phyloP scores from a whole-genome alignment of 2,888 invertebrate genomes.

The Dinocampus coccinellae region DNA sequence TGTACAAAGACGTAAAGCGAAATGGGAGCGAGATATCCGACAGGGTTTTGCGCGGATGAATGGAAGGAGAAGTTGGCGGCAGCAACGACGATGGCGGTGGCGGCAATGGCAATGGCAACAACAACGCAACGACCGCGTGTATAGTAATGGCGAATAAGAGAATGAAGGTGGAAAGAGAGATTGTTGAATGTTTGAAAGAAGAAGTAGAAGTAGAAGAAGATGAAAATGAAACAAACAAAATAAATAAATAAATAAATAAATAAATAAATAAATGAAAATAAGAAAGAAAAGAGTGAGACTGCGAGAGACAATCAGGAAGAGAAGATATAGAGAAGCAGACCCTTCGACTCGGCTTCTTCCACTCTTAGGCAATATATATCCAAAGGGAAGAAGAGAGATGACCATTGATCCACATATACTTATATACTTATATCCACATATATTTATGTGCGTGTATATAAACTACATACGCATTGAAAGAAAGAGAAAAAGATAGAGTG shows the following conservation, averaged over 20 bases:
- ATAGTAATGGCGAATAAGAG: too few species aligned
- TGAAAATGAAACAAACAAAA: too few species aligned
- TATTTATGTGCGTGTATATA: constrained; percentile 20
- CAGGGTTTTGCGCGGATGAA: constrained; percentile 44
- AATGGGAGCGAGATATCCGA: constrained; percentile 64
- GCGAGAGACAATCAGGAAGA: constrained; percentile 37
- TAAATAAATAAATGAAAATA: constrained; percentile 14
- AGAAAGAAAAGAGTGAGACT: constrained; percentile 36
- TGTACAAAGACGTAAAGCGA: constrained; percentile 63
- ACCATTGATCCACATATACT: constrained; percentile 36
- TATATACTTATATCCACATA: constrained; percentile 2
- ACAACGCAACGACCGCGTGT: background rate
- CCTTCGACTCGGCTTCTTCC: constrained; percentile 2
- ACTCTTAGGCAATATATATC: background rate
- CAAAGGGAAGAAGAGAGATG: constrained; percentile 31
- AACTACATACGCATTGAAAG: background rate
- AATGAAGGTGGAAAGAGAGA: constrained; percentile 28
- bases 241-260: too few species aligned
- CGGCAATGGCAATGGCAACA: background rate
- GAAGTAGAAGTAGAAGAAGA: constrained; percentile 29
- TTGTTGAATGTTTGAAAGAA: background rate
- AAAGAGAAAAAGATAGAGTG: constrained; percentile 21
- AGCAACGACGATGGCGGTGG: constrained; percentile 6
- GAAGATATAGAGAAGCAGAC: constrained; percentile 29
- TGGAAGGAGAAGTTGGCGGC: constrained; percentile 40